A percentile compares a stretch with the other conserved stretches of the same genome.
Conservation (phyloP, 2,888 invertebrate species). For the Pandemis corylana region DNA sequence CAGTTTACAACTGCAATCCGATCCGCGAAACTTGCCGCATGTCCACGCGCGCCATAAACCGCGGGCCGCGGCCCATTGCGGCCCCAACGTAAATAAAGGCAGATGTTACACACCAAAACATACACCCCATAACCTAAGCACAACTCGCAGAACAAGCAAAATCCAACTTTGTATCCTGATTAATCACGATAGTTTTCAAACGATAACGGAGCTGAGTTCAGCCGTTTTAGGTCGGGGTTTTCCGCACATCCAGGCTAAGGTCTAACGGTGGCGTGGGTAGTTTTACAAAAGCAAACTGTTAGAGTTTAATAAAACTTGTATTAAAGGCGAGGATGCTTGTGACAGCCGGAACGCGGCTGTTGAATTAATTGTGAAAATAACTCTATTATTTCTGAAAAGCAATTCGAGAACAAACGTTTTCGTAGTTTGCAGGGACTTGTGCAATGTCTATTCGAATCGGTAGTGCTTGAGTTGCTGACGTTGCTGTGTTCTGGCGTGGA, state of each 20-base stretch:
- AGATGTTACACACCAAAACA: constrained; percentile 79
- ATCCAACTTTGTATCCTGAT: constrained; percentile 46
- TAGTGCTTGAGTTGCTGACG: no score
- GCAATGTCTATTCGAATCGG: no score
- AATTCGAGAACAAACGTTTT: no score
- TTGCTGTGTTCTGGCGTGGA: no score
- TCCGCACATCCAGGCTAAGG: constrained; percentile 56
- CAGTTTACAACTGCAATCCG: constrained; percentile 50
- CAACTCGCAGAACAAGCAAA: constrained; percentile 47
- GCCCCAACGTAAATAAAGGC: constrained; percentile 84
- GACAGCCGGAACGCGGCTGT: constrained; percentile 64
- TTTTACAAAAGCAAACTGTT: constrained; percentile 81
- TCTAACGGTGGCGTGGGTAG: constrained; percentile 75
- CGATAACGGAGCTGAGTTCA: constrained; percentile 26
- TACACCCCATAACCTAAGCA: constrained; percentile 49
- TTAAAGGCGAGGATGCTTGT: constrained; percentile 74
- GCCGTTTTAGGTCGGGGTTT: constrained; percentile 43
- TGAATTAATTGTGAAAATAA: constrained; percentile 41
- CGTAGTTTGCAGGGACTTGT: no score
- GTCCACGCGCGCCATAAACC: constrained; percentile 44
- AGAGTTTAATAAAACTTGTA: constrained; percentile 80
- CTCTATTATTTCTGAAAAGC: background rate
- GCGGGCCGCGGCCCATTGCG: constrained; percentile 62
- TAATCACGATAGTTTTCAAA: constrained; percentile 45
- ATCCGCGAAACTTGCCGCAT: constrained; percentile 54